Conservation (phyloP, 2,888 invertebrate species). For the Argynnis bischoffii region DNA sequence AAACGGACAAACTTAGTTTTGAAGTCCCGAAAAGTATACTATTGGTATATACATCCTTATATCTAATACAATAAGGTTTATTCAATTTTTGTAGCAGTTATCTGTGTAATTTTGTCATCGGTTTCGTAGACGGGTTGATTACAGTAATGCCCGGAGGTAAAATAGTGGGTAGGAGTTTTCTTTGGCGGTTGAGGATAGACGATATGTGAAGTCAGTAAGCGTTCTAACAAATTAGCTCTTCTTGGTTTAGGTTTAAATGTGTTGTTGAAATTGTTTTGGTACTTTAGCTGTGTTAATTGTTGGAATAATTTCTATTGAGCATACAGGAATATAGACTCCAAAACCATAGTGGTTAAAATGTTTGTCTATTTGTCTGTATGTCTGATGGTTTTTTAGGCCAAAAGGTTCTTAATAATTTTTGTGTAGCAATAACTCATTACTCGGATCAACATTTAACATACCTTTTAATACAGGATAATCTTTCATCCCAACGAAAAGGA, state of each 20-base stretch:
- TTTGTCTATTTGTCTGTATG: no score
- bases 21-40: background rate
- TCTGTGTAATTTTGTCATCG: background rate
- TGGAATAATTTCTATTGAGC: no score
- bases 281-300: background rate
- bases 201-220: constrained; percentile 40
- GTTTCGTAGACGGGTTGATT: constrained; percentile 55
- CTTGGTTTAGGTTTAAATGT: constrained; percentile 25
- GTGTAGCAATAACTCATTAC: no score
- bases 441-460: no score
- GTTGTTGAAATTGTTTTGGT: no score
- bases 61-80: constrained; percentile 26
- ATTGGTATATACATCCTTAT: constrained; percentile 16
- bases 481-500: no score
- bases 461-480: no score
- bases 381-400: no score
- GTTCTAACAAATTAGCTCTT: constrained; percentile 35
- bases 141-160: constrained; percentile 61
- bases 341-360: no score
- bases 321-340: no score
- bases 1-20: constrained; percentile 42
- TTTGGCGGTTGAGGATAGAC: constrained; percentile 44
- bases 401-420: no score
- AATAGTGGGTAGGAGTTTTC: constrained; percentile 48
- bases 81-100: constrained; percentile 13